Percentiles rank a stretch among this genome's conserved stretches.
Conservation (phyloP, 2,888 invertebrate genomes). For the Pandemis corylana region DNA sequence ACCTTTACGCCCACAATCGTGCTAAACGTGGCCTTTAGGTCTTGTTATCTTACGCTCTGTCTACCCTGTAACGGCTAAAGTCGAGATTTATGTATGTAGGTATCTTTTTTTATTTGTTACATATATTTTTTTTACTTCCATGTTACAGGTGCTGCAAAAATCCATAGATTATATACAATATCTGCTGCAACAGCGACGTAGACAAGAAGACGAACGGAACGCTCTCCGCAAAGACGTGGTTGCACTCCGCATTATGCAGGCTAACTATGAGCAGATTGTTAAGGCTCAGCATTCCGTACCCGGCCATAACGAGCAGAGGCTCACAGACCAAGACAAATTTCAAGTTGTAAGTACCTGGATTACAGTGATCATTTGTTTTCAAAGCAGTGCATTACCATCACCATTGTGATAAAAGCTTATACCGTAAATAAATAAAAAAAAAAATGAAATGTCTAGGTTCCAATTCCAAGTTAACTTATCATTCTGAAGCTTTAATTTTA, state of each 20-base stretch:
- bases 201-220: conserved; percentile 97
- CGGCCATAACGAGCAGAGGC: conserved; percentile 93
- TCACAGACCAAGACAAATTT: conserved; percentile 98
- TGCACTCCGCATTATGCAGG: conserved; percentile 96
- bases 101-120: background rate
- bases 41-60: no score
- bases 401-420: background rate
- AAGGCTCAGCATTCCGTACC: conserved; percentile 97
- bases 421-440: no score
- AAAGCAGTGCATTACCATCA: background rate
- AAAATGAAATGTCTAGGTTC: no score
- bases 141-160: conserved; percentile 91
- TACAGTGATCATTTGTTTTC: background rate
- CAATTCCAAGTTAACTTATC: no score
- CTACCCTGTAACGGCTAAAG: no score
- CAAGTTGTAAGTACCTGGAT: conserved; percentile 91
- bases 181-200: conserved; percentile 94
- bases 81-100: no score
- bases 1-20: no score
- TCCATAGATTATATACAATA: conserved; percentile 97
- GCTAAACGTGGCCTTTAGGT: no score
- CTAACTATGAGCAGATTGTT: conserved; percentile 98
- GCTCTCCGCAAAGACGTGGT: conserved; percentile 96
- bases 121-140: background rate
- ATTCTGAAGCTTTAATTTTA: no score